These are phyloP conservation scores for Drosophila watanabei DNA, from an alignment of 1,140 invertebrate species.

Conservation along the genomic window DNA sequence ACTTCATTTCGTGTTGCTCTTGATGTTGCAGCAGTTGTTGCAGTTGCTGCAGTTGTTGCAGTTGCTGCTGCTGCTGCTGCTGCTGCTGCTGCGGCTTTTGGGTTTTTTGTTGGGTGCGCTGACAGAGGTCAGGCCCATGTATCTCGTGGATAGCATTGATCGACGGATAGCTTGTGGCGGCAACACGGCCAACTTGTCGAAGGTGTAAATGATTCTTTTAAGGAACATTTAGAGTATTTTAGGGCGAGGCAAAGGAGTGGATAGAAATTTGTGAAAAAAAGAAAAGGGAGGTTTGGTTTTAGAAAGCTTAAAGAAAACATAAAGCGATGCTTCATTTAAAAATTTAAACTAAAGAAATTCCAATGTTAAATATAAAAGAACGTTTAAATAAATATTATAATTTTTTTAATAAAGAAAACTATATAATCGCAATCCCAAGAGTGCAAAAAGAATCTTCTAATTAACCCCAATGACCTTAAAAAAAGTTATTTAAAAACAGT, in stretches of 20 bases:
- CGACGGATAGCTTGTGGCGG: constrained; percentile 25
- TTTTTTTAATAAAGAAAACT: neutral
- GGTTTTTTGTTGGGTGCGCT: constrained; percentile 17
- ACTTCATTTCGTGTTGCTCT: constrained; percentile 67
- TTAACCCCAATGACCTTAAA: neutral
- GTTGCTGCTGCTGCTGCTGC: constrained; percentile 7
- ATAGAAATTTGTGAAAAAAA: neutral
- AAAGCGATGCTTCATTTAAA: neutral
- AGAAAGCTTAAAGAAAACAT: neutral
- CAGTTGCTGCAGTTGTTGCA: constrained; percentile 7
- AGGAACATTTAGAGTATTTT: constrained; percentile 16
- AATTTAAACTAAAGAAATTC: neutral
- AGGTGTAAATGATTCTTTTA: constrained; percentile 54
- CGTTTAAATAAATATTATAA: neutral
- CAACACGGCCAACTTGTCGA: constrained; percentile 42
- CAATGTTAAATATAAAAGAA: neutral
- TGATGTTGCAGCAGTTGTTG: constrained; percentile 32
- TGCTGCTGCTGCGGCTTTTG: constrained; percentile 8
- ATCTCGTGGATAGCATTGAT: constrained; percentile 56
- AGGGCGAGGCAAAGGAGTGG: constrained; percentile 2
- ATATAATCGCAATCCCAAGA: neutral
- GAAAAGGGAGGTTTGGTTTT: neutral
- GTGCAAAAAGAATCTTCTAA: neutral
- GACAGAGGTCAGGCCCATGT: constrained; percentile 63
- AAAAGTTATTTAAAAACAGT: neutral